A percentile compares a stretch with the other conserved stretches of the same genome.
Conservation (phyloP, 2,888 invertebrate genomes). For the Achlya flavicornis region DNA sequence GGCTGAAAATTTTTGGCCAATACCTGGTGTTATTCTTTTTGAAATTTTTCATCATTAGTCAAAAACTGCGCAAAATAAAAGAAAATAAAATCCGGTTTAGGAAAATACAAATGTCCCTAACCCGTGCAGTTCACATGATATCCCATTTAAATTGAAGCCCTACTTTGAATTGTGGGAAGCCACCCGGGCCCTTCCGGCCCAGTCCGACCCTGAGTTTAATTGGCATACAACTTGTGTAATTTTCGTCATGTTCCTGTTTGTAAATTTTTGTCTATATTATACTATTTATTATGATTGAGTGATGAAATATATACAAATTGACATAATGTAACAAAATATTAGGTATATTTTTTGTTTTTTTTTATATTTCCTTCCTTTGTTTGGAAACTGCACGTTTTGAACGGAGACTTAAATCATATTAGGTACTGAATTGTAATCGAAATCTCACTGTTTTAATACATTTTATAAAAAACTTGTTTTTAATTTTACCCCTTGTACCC, state of each 20-base stretch:
- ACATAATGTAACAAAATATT: not conserved
- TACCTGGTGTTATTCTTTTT: too few species aligned
- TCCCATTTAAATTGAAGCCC: too few species aligned
- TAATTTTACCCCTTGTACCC: slow-evolving; percentile 18
- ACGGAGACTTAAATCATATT: slow-evolving; percentile 47
- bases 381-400: slow-evolving; percentile 45
- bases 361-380: slow-evolving; percentile 27
- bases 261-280: not conserved
- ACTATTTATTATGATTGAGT: not conserved
- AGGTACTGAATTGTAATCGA: slow-evolving; percentile 61
- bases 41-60: too few species aligned
- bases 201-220: not conserved
- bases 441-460: slow-evolving; percentile 80
- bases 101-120: too few species aligned
- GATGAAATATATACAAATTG: not conserved
- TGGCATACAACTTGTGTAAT: not conserved
- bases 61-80: too few species aligned
- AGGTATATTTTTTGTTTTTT: too few species aligned
- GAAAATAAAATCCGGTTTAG: too few species aligned
- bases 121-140: too few species aligned
- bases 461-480: slow-evolving; percentile 65
- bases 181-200: too few species aligned
- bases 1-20: too few species aligned
- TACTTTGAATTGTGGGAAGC: too few species aligned
- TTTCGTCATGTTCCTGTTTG: not conserved